phyloP scores from a whole-genome alignment of 2,113 vertebrate genomes.

The Rhynchomys soricoides region DNA sequence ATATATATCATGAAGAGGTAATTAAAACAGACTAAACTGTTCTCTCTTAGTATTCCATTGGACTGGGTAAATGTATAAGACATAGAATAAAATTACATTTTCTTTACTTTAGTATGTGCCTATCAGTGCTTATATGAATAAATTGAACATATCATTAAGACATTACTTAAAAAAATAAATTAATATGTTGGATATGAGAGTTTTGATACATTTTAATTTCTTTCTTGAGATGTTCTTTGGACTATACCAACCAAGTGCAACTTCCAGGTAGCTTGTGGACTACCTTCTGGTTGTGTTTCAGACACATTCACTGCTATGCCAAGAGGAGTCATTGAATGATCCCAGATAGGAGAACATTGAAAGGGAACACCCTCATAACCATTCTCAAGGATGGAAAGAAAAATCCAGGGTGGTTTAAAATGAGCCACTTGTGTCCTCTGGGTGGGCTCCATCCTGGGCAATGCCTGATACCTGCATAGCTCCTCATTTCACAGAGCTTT shows the following conservation, averaged over 20 bases:
- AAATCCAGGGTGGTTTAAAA: neutral
- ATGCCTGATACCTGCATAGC: neutral
- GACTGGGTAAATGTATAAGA: neutral
- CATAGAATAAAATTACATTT: neutral
- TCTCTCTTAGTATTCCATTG: neutral
- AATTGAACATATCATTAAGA: neutral
- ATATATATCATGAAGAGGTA: neutral
- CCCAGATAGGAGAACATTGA: neutral
- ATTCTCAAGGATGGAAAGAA: neutral
- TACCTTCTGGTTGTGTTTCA: neutral
- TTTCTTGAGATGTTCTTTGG: neutral
- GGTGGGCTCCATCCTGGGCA: neutral
- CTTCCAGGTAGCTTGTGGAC: neutral
- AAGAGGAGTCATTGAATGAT: neutral
- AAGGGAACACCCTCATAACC: neutral
- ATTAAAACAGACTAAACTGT: neutral
- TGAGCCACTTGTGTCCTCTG: neutral
- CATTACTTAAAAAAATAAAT: constrained; percentile 24
- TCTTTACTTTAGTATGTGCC: neutral
- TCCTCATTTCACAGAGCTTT: neutral
- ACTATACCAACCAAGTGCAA: neutral
- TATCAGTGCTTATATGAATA: neutral
- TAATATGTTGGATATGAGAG: neutral
- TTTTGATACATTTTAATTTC: neutral
- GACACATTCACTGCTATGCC: neutral